These are phyloP conservation scores for Pinna nobilis DNA, from an alignment of 1,140 invertebrate genomes.

Conservation along the genomic window DNA sequence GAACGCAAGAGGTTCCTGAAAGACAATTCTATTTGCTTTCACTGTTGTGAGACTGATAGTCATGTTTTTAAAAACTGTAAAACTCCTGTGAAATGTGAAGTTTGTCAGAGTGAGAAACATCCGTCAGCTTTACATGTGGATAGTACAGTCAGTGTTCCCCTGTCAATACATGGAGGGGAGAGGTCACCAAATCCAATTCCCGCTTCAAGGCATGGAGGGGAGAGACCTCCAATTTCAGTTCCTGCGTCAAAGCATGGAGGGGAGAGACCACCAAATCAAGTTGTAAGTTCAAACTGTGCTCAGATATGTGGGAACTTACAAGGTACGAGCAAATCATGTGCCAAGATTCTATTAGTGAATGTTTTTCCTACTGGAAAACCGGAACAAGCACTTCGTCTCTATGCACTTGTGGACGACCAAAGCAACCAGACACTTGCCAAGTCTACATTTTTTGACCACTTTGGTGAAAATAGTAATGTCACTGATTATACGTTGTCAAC, in stretches of 20 bases:
- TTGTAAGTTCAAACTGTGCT: background rate
- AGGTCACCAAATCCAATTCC: no score
- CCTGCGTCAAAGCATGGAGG: no score
- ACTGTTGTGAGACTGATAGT: slow-evolving; percentile 10
- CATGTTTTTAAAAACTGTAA: slow-evolving; percentile 25
- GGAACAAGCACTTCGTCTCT: background rate
- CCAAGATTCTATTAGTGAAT: slow-evolving; percentile 15
- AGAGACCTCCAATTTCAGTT: no score
- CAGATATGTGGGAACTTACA: slow-evolving; percentile 2
- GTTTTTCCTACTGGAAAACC: slow-evolving; percentile 13
- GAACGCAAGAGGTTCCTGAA: slow-evolving; percentile 18
- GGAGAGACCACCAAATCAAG: background rate
- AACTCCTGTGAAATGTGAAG: slow-evolving; percentile 1
- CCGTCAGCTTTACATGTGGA: slow-evolving; percentile 18
- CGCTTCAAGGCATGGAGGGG: no score
- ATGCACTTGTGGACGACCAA: slow-evolving; percentile 35
- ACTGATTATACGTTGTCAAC: slow-evolving; percentile 6
- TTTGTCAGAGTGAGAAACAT: slow-evolving; percentile 22
- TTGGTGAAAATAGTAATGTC: background rate
- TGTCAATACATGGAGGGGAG: background rate
- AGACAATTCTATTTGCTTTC: slow-evolving; percentile 22
- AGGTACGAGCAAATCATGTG: slow-evolving; percentile 25
- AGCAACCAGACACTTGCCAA: slow-evolving; percentile 30
- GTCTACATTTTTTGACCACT: slow-evolving; percentile 24
- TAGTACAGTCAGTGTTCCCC: background rate